Evolutionary conservation across 2,113 vertebrate genomes (phyloP).

Genomic region (Strigops habroptila): DNA sequence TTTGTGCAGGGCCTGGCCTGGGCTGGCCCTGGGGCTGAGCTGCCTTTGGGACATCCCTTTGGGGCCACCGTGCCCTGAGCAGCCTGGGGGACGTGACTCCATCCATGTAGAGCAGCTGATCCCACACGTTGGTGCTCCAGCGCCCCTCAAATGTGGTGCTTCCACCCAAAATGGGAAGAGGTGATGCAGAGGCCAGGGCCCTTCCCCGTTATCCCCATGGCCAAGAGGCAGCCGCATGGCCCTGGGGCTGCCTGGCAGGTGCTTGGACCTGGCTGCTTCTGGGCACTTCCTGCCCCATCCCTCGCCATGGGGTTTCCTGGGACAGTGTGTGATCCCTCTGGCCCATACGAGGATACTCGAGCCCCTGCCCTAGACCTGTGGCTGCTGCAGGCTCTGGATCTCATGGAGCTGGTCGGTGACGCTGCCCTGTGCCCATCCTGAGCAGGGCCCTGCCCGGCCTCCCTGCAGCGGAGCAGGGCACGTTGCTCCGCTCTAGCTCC

Average conservation of each 20-base stretch:
- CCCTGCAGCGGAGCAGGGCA: too few relatives aligned
- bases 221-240: accelerated
- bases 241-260: accelerated
- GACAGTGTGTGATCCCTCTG: neutral
- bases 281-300: accelerated
- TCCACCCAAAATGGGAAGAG: neutral
- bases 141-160: accelerated
- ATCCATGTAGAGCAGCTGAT: accelerated
- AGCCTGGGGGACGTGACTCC: accelerated
- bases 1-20: too few relatives aligned
- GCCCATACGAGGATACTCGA: accelerated
- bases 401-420: too few relatives aligned
- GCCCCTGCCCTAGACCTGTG: neutral
- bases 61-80: accelerated
- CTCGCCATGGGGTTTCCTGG: neutral
- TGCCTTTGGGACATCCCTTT: neutral
- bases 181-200: accelerated
- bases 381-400: neutral
- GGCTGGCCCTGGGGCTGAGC: too few relatives aligned
- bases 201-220: accelerated
- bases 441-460: too few relatives aligned
- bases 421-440: too few relatives aligned
- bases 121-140: accelerated
- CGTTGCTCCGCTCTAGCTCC: neutral
- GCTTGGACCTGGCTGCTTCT: neutral